These are phyloP conservation scores for Clarias batrachus DNA, from an alignment of 2,113 vertebrate genomes.

Conservation along the genomic window DNA sequence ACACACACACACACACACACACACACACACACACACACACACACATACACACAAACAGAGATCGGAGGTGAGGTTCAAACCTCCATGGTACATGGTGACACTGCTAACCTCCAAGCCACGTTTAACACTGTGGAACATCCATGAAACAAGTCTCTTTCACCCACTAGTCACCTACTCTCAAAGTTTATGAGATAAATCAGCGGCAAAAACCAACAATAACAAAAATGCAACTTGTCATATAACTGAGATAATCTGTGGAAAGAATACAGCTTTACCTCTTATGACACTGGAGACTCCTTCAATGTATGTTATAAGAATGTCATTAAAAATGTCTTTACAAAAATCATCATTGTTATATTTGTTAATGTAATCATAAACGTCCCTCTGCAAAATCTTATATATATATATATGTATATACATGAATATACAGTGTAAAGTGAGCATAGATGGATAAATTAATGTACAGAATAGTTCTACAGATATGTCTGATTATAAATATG, in stretches of 20 bases:
- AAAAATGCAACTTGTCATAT: not conserved
- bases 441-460: no score
- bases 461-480: no score
- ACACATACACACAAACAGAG: no score
- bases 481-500: no score
- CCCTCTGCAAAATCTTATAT: not conserved
- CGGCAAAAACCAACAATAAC: no score
- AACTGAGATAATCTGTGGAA: not conserved
- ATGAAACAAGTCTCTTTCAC: not conserved
- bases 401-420: no score
- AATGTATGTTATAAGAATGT: not conserved
- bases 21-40: no score
- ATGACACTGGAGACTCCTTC: not conserved
- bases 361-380: not conserved
- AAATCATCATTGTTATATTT: not conserved
- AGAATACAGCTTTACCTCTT: not conserved
- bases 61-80: no score
- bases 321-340: not conserved
- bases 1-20: no score
- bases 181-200: not conserved
- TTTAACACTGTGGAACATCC: not conserved
- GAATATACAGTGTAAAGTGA: no score
- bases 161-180: not conserved
- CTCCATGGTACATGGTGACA: no score
- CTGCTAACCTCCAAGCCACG: not conserved